A percentile compares a stretch with the other conserved stretches of the same genome.
Evolutionary conservation across 2,113 vertebrate genomes (phyloP).

Genomic region (Phylloscopus trochiloides): DNA sequence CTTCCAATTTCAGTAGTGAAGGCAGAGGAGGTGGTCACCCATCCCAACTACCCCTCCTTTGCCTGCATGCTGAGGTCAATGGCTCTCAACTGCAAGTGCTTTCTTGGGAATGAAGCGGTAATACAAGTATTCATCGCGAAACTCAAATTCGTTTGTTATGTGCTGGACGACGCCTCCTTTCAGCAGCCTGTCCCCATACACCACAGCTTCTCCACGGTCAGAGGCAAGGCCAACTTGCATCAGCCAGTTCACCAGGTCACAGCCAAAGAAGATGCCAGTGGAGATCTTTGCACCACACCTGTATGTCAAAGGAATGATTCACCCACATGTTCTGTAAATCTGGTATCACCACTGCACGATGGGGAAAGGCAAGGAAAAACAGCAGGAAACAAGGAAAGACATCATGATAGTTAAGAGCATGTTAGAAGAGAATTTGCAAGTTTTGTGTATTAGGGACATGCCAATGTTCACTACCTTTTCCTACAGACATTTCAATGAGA

Average conservation of each 20-base stretch:
- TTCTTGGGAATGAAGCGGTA: slow-evolving; percentile 80
- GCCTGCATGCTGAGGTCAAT: neutral
- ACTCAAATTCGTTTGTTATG: slow-evolving; percentile 82
- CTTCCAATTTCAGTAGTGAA: neutral
- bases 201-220: slow-evolving; percentile 85
- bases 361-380: slow-evolving; percentile 65
- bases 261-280: slow-evolving; percentile 87
- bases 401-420: slow-evolving; percentile 66
- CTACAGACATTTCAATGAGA: neutral
- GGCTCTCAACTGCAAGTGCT: neutral
- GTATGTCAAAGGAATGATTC: slow-evolving; percentile 82
- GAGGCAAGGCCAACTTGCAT: slow-evolving; percentile 87
- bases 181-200: slow-evolving; percentile 84
- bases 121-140: slow-evolving; percentile 85
- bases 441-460: slow-evolving; percentile 42
- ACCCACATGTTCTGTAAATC: slow-evolving; percentile 82
- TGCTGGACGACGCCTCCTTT: slow-evolving; percentile 87
- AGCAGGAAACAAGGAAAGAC: slow-evolving; percentile 73
- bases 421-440: slow-evolving; percentile 57
- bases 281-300: slow-evolving; percentile 81
- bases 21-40: neutral
- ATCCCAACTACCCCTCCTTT: neutral
- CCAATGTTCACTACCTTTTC: neutral
- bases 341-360: slow-evolving; percentile 82
- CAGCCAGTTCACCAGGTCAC: slow-evolving; percentile 93